Evolutionary conservation across 2,797 vertebrate species (phyloP), one percentile per base, ranked within the genome.

Genomic region (Spondyliosoma cantharus): DNA sequence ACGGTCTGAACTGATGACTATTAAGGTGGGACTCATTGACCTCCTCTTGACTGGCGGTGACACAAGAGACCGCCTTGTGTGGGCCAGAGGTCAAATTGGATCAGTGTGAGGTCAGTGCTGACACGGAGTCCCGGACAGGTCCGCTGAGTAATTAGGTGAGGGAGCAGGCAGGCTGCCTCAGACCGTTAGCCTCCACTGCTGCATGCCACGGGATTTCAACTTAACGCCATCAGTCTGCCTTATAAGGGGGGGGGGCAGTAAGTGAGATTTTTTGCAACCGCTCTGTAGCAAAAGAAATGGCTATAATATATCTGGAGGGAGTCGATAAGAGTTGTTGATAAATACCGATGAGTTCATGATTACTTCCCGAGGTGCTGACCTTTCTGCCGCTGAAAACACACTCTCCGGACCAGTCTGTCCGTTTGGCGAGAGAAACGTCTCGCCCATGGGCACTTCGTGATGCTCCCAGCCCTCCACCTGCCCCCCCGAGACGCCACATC

Each of bases 71-170:
- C 32, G 37, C 64, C 75, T 72, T n/a, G 56, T 76, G 72, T 79
- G 72, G 87, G 83, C 75, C 79, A 42, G 29, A 70, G 90, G 88
- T 91, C 90, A 86, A 67, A 87, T 73, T 83, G 84, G 86, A 90
- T 90, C 86, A 88, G 64, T 72, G 65, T 78, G 81, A 76, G 83
- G 89, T 89, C 81, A 86, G 46, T 32, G 81, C 90, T 86, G 88
- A 89, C 87, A 85, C 29, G 7, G 61, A 83, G 63, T 52, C 79
- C 68, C 45, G 64, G 81, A 89, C 84, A 86, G 81, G 53, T 92
- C 76, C 81, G 78, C 80, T 67, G 84, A 89, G 89, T 90, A 91
- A 92, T 93, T 91, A 89, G 75, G 74, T 78, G 60, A 71, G 76
- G 59, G 76, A 83, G 37, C 58, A 76, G 74, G 75, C 54, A 0